These are phyloP conservation scores for Stenoptilia bipunctidactyla DNA, from an alignment of 2,888 invertebrate species.

Conservation along the genomic window DNA sequence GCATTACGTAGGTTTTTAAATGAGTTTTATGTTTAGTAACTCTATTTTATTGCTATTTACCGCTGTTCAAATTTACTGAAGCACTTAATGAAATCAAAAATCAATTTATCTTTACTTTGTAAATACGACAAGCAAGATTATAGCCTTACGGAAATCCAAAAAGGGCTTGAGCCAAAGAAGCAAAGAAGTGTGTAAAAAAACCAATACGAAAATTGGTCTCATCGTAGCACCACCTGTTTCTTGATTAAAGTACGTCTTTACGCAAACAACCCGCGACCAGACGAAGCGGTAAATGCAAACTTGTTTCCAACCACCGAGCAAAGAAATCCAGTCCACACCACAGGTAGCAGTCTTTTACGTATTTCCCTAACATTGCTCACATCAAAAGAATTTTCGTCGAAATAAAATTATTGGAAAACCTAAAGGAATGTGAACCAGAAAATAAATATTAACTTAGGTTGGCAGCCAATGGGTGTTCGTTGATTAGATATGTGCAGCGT, in stretches of 20 bases:
- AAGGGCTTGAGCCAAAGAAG: too few relatives aligned
- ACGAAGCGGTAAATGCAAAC: slow-evolving; percentile 47
- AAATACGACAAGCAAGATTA: too few relatives aligned
- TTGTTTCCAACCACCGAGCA: slow-evolving; percentile 47
- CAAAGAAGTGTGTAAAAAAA: too few relatives aligned
- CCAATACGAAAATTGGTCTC: slow-evolving; percentile 57
- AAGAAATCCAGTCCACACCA: background rate
- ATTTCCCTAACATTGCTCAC: slow-evolving; percentile 13
- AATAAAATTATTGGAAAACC: slow-evolving; percentile 2
- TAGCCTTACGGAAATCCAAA: too few relatives aligned
- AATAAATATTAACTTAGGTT: background rate
- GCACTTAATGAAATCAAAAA: too few relatives aligned
- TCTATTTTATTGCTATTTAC: too few relatives aligned
- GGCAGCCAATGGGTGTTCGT: background rate
- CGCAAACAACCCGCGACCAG: slow-evolving; percentile 35
- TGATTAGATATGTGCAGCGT: slow-evolving; percentile 17
- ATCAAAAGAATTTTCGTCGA: slow-evolving; percentile 24
- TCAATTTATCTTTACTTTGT: too few relatives aligned
- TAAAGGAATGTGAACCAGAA: background rate
- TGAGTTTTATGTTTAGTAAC: too few relatives aligned
- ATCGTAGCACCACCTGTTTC: slow-evolving; percentile 46
- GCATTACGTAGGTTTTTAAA: too few relatives aligned
- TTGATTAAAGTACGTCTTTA: slow-evolving; percentile 59
- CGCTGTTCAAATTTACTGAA: too few relatives aligned
- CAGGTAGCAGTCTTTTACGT: slow-evolving; percentile 29